Percentiles rank a stretch among this genome's conserved stretches.
phyloP scores from a whole-genome alignment of 2,113 vertebrate genomes.

The Sminthopsis crassicaudata region DNA sequence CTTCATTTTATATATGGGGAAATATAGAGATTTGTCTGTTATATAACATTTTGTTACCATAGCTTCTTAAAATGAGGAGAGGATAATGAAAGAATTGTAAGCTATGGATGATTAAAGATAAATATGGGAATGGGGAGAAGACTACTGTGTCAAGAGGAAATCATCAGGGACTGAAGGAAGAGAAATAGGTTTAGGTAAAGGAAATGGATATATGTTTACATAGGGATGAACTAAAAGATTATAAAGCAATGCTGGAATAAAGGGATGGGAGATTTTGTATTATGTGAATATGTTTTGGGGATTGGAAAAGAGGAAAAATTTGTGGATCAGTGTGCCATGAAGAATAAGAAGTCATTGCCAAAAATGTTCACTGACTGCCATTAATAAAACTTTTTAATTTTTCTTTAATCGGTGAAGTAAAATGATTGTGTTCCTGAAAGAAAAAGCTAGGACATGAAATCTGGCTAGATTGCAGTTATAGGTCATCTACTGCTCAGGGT shows the following conservation, averaged over 20 bases:
- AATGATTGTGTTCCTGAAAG: slow-evolving; percentile 37
- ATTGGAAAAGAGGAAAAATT: neutral
- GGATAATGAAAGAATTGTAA: neutral
- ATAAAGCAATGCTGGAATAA: neutral
- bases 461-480: neutral
- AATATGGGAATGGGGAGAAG: neutral
- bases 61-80: neutral
- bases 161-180: neutral
- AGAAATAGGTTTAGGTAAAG: neutral
- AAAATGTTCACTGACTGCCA: neutral
- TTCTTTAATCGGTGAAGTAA: slow-evolving; percentile 19
- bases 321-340: neutral
- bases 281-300: neutral
- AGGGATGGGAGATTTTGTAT: neutral
- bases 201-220: neutral
- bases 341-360: neutral
- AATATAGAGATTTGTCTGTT: neutral
- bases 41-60: neutral
- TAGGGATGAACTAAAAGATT: neutral
- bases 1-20: neutral
- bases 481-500: neutral
- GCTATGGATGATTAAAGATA: neutral
- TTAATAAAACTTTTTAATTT: neutral
- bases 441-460: slow-evolving; percentile 26
- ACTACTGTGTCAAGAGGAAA: neutral